Conservation (phyloP, 2,888 invertebrate genomes). For the Alsophila aescularia region DNA sequence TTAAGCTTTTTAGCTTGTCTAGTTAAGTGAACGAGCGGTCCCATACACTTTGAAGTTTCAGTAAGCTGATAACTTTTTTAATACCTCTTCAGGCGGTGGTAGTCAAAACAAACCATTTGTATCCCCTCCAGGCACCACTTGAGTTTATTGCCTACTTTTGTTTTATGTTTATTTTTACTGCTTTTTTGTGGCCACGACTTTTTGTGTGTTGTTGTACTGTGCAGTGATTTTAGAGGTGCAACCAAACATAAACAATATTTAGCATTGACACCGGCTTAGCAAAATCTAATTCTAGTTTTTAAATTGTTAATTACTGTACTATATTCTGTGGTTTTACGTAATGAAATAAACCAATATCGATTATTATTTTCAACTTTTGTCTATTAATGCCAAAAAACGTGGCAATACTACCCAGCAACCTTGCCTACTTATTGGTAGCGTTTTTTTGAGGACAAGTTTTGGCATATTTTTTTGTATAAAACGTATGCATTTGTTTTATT, state of each 20-base stretch:
- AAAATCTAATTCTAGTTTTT: no score
- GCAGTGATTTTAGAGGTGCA: constrained; percentile 3
- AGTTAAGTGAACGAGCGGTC: constrained; percentile 44
- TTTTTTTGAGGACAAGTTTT: no score
- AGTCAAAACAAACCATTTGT: constrained; percentile 83
- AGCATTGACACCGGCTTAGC: not conserved
- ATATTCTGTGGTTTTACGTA: no score
- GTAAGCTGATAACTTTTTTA: constrained; percentile 67
- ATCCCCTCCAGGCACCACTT: constrained; percentile 74
- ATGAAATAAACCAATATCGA: no score
- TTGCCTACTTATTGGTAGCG: no score
- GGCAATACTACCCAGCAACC: no score
- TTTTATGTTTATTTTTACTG: constrained; percentile 72
- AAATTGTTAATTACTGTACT: no score
- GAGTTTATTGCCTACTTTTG: constrained; percentile 67
- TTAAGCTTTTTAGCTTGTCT: constrained; percentile 28
- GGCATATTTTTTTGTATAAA: no score
- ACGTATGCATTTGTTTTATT: no score
- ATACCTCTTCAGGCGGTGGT: constrained; percentile 62
- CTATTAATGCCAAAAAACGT: no score
- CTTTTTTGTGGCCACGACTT: constrained; percentile 47
- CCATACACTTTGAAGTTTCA: constrained; percentile 63
- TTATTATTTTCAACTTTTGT: no score
- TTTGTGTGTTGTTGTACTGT: constrained; percentile 15
- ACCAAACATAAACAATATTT: not conserved